These are phyloP conservation scores for Apistogramma diplotaenia DNA, from an alignment of 2,113 vertebrate species.

Conservation along the genomic window DNA sequence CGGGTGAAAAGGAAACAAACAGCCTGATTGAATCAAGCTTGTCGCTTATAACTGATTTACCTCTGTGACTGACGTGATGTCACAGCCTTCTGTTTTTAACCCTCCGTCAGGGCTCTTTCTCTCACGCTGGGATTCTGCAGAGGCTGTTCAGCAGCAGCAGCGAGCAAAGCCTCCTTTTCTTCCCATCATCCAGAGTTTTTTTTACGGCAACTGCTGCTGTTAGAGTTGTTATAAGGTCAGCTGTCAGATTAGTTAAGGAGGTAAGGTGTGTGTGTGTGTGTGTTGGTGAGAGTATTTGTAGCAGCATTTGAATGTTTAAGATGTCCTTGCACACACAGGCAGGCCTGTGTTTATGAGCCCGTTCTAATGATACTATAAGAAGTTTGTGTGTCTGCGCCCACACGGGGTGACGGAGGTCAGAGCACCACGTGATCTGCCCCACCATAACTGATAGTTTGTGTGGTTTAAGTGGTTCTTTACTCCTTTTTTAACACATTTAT, in stretches of 20 bases:
- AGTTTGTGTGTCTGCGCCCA: no score
- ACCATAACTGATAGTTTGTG: no score
- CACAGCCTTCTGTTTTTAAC: not conserved
- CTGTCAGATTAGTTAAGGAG: conserved; percentile 27
- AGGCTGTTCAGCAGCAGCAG: not conserved
- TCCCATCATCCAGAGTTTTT: not conserved
- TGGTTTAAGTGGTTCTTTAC: no score
- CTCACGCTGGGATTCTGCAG: not conserved
- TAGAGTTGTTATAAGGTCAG: conserved; percentile 30
- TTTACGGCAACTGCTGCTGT: not conserved
- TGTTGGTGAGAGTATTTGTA: not conserved
- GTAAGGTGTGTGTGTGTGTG: not conserved
- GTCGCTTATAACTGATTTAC: not conserved
- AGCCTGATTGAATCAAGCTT: conserved; percentile 17
- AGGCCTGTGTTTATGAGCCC: no score
- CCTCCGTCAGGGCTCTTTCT: not conserved
- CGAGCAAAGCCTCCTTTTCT: conserved; percentile 11
- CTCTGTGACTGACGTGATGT: conserved; percentile 2
- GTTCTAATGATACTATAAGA: no score
- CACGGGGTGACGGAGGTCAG: no score
- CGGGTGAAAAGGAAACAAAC: conserved; percentile 24
- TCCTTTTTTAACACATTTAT: no score
- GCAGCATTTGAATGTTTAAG: not conserved
- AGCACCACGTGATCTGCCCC: no score
- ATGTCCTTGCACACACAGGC: no score